These are phyloP conservation scores for Luperina nickerlii DNA, from an alignment of 2,888 invertebrate genomes.

Conservation along the genomic window DNA sequence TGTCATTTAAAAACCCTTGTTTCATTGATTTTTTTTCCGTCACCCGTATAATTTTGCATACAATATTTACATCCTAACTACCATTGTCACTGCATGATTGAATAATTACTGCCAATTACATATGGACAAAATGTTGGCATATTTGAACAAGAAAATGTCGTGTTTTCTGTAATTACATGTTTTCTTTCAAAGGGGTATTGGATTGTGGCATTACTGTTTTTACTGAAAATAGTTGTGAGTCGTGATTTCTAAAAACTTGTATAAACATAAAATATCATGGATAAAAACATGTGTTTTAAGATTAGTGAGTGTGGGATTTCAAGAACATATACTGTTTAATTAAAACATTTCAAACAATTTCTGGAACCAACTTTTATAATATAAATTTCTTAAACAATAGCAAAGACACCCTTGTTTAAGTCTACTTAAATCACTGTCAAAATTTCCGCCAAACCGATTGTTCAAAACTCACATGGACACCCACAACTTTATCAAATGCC, in stretches of 20 bases:
- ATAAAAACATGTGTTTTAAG: neutral
- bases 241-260: neutral
- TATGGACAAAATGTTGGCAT: conserved; percentile 22
- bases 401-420: conserved; percentile 1
- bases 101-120: conserved; percentile 57
- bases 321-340: neutral
- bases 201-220: conserved; percentile 1
- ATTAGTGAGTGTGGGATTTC: neutral
- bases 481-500: conserved; percentile 50
- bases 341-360: neutral
- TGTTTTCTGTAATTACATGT: conserved; percentile 42
- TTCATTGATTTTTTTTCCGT: neutral
- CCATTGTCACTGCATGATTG: conserved; percentile 30
- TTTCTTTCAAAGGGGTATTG: conserved; percentile 26
- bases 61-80: conserved; percentile 37
- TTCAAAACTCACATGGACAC: conserved; percentile 15
- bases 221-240: neutral
- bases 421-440: conserved; percentile 7
- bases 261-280: neutral
- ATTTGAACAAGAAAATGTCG: conserved; percentile 30
- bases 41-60: conserved; percentile 11
- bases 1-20: conserved; percentile 3
- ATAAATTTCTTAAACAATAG: neutral
- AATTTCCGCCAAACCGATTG: conserved; percentile 11
- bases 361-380: neutral